Evolutionary conservation across 30 jellyfish, hydroid and myxozoan genomes (phyloP).

Genomic region (Catostylus mosaicus): DNA sequence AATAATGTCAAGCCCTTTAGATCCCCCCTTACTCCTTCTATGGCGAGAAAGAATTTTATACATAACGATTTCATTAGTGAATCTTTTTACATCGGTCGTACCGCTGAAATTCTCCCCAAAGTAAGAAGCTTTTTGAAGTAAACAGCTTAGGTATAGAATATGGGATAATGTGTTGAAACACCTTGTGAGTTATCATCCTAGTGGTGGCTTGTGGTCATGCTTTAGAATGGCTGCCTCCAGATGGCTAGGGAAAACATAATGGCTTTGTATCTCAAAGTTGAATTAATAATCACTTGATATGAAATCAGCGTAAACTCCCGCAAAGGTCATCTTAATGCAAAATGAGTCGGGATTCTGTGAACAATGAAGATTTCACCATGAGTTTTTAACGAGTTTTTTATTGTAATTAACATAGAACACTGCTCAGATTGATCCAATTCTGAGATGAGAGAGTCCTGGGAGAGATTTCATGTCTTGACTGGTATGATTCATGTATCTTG

Average conservation of each 20-base stretch:
- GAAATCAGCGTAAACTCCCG: conserved; percentile 46
- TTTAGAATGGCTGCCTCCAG: conserved; percentile 53
- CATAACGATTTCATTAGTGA: not conserved
- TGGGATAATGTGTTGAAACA: conserved; percentile 26
- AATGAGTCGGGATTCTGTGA: conserved; percentile 12
- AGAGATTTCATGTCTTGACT: not conserved
- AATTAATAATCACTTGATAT: conserved; percentile 22
- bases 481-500: not conserved
- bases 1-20: no score
- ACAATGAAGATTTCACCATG: conserved; percentile 15
- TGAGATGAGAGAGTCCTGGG: not conserved
- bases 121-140: conserved; percentile 13
- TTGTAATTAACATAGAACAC: not conserved
- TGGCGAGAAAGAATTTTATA: no score
- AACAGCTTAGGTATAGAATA: conserved; percentile 7
- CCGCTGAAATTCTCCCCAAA: not conserved
- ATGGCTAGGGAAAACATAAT: conserved; percentile 48
- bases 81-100: not conserved
- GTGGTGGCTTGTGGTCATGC: conserved; percentile 68
- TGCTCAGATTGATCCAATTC: not conserved
- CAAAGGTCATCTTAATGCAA: conserved; percentile 34
- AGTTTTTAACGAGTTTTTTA: not conserved
- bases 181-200: conserved; percentile 50
- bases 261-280: conserved; percentile 34
- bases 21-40: no score